Conservation (phyloP, 1,140 invertebrate genomes). For the Sitophilus oryzae region DNA sequence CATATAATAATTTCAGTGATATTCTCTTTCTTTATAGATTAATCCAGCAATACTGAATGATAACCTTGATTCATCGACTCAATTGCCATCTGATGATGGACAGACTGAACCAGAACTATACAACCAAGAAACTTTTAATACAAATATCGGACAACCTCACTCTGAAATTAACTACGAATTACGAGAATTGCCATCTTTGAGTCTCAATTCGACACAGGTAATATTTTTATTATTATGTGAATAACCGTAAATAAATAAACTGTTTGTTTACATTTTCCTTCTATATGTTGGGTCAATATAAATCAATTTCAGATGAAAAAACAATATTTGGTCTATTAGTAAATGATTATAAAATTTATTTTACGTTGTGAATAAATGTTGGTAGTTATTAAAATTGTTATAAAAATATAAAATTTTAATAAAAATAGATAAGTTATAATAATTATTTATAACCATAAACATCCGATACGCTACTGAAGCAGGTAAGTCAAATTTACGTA, state of each 20-base stretch:
- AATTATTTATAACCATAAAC: no score
- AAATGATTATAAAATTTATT: neutral
- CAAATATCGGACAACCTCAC: neutral
- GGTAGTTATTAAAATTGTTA: no score
- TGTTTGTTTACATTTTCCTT: no score
- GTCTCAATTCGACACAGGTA: conserved; percentile 36
- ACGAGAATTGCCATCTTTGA: conserved; percentile 31
- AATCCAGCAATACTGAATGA: conserved; percentile 66
- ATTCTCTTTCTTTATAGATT: conserved; percentile 9
- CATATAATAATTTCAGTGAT: no score
- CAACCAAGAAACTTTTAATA: conserved; percentile 4
- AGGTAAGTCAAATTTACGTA: no score
- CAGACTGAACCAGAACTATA: conserved; percentile 17
- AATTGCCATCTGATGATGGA: conserved; percentile 4
- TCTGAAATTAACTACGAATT: conserved; percentile 37
- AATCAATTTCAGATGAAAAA: neutral
- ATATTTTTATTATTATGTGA: no score
- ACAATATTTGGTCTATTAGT: neutral
- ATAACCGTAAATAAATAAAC: no score
- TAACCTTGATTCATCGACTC: conserved; percentile 47
- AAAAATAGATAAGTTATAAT: no score
- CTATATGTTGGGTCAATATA: no score
- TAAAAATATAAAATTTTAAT: no score
- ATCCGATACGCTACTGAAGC: no score
- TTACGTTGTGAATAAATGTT: no score